phyloP scores from a whole-genome alignment of 2,113 vertebrate species.

The Bubo blakistoni region DNA sequence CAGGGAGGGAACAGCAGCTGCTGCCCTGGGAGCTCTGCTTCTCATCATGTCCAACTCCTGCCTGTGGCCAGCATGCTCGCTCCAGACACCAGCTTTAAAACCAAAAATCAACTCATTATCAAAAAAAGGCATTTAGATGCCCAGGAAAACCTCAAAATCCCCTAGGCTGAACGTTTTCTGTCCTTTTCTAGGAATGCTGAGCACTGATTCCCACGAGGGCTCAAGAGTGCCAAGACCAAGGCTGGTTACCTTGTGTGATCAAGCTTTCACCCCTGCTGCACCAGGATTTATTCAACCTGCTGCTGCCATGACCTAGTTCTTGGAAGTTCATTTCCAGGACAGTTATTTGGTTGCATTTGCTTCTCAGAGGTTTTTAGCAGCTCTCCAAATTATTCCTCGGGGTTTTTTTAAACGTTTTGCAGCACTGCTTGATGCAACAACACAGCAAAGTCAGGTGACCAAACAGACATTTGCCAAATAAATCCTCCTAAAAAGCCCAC shows the following conservation, averaged over 20 bases:
- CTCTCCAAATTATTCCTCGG: not conserved
- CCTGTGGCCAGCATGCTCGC: rapidly evolving
- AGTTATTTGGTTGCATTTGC: not conserved
- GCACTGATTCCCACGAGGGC: rapidly evolving
- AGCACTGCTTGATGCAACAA: not conserved
- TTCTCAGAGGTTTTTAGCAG: not conserved
- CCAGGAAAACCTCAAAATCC: not conserved
- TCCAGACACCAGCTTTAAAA: not conserved
- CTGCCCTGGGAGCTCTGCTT: not conserved
- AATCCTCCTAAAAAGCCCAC: not conserved
- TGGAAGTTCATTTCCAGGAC: not conserved
- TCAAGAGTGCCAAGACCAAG: not conserved
- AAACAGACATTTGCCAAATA: not conserved
- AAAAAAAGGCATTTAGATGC: not conserved
- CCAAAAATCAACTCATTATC: not conserved
- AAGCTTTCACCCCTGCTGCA: not conserved
- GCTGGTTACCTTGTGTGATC: not conserved
- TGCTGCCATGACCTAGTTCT: not conserved
- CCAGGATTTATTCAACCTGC: not conserved
- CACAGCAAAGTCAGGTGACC: not conserved
- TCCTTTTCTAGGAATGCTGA: not conserved
- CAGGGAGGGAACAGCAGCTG: not conserved
- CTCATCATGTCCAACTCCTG: rapidly evolving
- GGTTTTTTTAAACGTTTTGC: not conserved
- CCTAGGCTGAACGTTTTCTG: not conserved